phyloP scores from a whole-genome alignment of 2,888 invertebrate genomes.

The Lasioglossum figueresi region DNA sequence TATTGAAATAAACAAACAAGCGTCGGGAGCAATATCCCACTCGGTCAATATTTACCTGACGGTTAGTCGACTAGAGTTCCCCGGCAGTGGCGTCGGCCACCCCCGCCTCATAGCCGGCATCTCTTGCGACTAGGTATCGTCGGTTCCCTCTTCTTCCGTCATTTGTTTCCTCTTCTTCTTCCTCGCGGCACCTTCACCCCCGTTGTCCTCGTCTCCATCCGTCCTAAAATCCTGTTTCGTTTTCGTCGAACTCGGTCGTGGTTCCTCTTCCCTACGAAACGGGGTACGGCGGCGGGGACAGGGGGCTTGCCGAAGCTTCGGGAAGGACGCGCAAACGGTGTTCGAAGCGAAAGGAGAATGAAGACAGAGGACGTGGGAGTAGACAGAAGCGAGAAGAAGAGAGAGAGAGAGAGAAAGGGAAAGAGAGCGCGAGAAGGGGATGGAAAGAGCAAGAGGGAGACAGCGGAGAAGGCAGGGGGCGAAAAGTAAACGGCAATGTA shows the following conservation, averaged over 20 bases:
- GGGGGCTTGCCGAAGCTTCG: conserved; percentile 32
- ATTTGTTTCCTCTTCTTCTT: conserved; percentile 10
- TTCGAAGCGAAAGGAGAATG: neutral
- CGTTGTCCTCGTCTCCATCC: conserved; percentile 28
- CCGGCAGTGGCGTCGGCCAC: conserved; percentile 52
- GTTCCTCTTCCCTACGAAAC: conserved; percentile 33
- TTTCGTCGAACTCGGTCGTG: conserved; percentile 13
- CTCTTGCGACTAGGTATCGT: neutral
- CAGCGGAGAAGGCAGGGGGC: conserved; percentile 61
- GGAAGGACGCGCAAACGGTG: conserved; percentile 36
- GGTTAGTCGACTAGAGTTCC: conserved; percentile 81
- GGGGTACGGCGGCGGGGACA: neutral
- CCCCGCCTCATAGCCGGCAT: conserved; percentile 48
- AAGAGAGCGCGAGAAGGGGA: too few relatives aligned
- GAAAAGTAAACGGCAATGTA: conserved; percentile 83
- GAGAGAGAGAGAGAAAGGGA: neutral
- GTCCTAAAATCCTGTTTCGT: neutral
- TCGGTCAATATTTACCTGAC: conserved; percentile 83
- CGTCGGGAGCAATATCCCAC: conserved; percentile 84
- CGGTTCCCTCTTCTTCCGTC: conserved; percentile 41
- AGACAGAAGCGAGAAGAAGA: neutral
- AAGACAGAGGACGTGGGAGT: neutral
- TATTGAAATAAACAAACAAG: conserved; percentile 83
- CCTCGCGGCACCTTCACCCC: conserved; percentile 23
- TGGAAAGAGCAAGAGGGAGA: neutral